Evolutionary conservation across 1,140 invertebrate species (phyloP), one percentile per base, ranked within the genome.

Genomic region (Branchinecta lindahli): DNA sequence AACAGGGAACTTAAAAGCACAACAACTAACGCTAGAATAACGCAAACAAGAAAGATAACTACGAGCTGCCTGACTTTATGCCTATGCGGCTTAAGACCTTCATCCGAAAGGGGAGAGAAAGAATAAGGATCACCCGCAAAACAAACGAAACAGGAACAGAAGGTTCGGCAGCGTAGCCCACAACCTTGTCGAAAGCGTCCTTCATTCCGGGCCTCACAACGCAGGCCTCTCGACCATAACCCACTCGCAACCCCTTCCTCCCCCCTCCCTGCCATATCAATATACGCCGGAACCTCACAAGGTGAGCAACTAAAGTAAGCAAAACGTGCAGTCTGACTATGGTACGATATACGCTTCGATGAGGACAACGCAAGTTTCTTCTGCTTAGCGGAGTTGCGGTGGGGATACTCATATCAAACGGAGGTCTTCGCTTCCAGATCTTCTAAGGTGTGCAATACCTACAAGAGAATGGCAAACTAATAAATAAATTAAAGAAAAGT

Each of bases 341-440:
- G 33, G 18, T 20, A 61, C 12, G 52, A 61, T 12, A 61, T 61
- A 15, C 52, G 12, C 18, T 61, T 61, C 52, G 18, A 61, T 15
- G 18, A 61, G 18, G 12, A 15, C 52, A 6, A 20, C 52, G 6
- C 12, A 61, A 20, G 18, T 20, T 61, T 12, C 12, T 61, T 2
- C 12, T 12, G 52, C 52, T 61, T 61, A 12, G 52, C 52, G 12
- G 52, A 61, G 52, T 61, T 61, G 52, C 52, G 52, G 52, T 61
- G 52, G 52, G 52, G 52, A 20, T 61, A 61, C 52, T 61, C 52
- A 61, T 61, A 61, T 61, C 52, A 61, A 61, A 61, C 52, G 52
- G 52, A 20, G 12, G 12, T 12, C 12, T 20, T 12, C 2, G 52
- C 6, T 3, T 61, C 52, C 52, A 61, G 18, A 15, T 61, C 52